Evolutionary conservation across 2,113 vertebrate species (phyloP).

Genomic region (Regulus satrapa): DNA sequence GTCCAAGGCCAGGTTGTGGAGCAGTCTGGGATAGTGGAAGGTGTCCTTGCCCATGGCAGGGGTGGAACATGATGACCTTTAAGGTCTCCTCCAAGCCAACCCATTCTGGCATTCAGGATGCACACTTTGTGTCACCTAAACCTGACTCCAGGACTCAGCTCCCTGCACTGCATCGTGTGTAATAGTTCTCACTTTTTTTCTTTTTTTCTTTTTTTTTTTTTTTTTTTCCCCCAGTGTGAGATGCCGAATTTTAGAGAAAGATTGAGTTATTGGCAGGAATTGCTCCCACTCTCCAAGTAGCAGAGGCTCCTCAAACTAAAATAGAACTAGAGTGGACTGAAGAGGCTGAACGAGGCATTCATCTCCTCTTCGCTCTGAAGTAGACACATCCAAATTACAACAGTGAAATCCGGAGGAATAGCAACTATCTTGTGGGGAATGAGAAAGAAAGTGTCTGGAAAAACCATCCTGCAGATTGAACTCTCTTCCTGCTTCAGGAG

Average conservation of each 20-base stretch:
- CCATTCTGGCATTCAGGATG: background rate
- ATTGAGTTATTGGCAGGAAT: background rate
- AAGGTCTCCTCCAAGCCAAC: background rate
- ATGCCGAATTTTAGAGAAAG: background rate
- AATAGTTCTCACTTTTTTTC: background rate
- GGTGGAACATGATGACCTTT: fast-evolving
- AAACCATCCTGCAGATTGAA: slow-evolving; percentile 35
- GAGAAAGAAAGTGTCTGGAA: slow-evolving; percentile 55
- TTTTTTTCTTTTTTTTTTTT: background rate
- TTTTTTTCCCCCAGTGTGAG: background rate
- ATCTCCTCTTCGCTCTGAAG: slow-evolving; percentile 23
- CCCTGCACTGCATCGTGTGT: fast-evolving
- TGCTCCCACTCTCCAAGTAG: background rate
- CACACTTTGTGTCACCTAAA: background rate
- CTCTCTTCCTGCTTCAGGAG: slow-evolving; percentile 60
- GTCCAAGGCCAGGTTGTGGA: background rate
- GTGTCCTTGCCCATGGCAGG: background rate
- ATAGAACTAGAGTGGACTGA: slow-evolving; percentile 64
- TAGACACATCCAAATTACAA: slow-evolving; percentile 21
- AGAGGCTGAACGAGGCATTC: slow-evolving; percentile 59
- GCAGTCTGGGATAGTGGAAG: fast-evolving
- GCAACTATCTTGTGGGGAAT: slow-evolving; percentile 15
- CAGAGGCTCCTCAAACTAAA: slow-evolving; percentile 43
- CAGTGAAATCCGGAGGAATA: slow-evolving; percentile 38
- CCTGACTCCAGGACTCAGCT: background rate